phyloP scores from a whole-genome alignment of 2,797 vertebrate species.

The Brotula barbata region DNA sequence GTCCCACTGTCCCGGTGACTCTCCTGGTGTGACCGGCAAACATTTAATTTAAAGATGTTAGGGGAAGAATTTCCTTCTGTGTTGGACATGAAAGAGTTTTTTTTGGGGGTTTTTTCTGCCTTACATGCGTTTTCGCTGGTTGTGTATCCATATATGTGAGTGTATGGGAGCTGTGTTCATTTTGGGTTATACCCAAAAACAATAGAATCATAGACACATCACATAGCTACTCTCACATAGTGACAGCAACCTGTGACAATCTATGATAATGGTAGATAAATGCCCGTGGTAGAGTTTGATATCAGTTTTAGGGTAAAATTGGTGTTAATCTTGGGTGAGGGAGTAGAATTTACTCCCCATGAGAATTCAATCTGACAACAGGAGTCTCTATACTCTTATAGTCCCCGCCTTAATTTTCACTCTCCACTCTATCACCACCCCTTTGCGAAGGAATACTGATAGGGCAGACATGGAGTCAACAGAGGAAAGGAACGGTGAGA shows the following conservation, averaged over 20 bases:
- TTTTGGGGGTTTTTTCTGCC: neutral
- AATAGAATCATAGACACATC: neutral
- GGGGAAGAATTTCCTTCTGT: neutral
- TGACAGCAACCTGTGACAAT: neutral
- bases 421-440: conserved; percentile 41
- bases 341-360: neutral
- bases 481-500: conserved; percentile 42
- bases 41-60: too few species aligned
- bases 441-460: conserved; percentile 60
- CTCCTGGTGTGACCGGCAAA: neutral
- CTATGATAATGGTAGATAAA: too few species aligned
- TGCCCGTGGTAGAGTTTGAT: too few species aligned
- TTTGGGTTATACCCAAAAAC: neutral
- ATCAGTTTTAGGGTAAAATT: too few species aligned
- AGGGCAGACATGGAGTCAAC: conserved; percentile 69
- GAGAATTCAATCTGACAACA: conserved; percentile 39
- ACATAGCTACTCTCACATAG: neutral
- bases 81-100: neutral
- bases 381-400: conserved; percentile 13
- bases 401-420: conserved; percentile 57
- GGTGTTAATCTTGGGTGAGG: conserved; percentile 5
- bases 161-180: too few species aligned
- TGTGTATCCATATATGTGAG: neutral
- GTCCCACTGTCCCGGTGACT: neutral
- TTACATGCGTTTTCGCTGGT: neutral